Evolutionary conservation across 1,140 invertebrate species (phyloP), one percentile per base, ranked within the genome.

Genomic region (Colletes gigas): DNA sequence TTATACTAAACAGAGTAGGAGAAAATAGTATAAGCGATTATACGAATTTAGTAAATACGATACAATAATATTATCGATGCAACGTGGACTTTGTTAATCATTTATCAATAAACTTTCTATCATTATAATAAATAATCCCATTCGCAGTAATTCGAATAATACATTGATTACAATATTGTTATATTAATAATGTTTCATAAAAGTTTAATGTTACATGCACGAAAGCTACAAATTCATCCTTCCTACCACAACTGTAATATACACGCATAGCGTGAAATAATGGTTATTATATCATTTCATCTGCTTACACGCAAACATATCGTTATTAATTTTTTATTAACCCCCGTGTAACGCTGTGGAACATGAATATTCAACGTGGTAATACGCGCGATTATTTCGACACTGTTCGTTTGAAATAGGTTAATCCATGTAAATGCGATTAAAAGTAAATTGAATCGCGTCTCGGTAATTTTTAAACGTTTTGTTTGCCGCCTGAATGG

Each of bases 281-380:
- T 30, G 15, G 52, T 17, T 15, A 47, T 19, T 14, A 75, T 44
- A 17, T 39, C 17, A 47, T 52, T 39, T 9, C 71, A 50, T 65
- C 52, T 41, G 17, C 44, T 15, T 21, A n/a, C 9, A 4, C 17
- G n/a, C 52, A 50, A 55, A 1, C 21, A 3, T 21, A 19, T 2
- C 12, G n/a, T 55, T 59, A 55, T 67, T 41, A 74, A 73, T 63
- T n/a, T 63, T 41, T 62, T 54, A 52, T 54, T 54, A 63, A 62
- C 52, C 41, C 14, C 21, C 10, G 4, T 52, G 47, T 39, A 41
- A 73, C 8, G 5, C 4, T 14, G 6, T n/a, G 8, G 14, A 39
- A n/a, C 50, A 44, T 30, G 7, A 74, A 74, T 74, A 63, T 75
- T 65, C n/a, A 39, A 75, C 17, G 8, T n/a, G n/a, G n/a, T 30